Conservation (phyloP, 2,797 vertebrate genomes). For the Bradypus variegatus region DNA sequence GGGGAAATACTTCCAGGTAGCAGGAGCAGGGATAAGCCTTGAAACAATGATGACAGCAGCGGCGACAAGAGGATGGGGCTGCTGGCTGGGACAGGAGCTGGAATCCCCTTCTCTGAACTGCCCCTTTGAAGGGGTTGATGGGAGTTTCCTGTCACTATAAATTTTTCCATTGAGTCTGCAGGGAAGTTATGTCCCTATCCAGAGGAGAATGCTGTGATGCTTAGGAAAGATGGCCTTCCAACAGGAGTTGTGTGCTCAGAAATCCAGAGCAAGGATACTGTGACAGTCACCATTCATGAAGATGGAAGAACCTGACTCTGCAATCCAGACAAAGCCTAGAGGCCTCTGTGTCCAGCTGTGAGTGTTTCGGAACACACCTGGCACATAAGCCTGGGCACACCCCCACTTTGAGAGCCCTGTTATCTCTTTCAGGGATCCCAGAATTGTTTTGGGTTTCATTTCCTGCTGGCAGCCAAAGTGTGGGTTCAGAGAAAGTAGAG, state of each 20-base stretch:
- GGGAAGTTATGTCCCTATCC: background rate
- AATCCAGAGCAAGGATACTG: background rate
- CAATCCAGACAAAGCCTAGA: background rate
- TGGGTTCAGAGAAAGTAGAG: background rate
- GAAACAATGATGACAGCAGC: background rate
- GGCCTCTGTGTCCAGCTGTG: background rate
- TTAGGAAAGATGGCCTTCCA: background rate
- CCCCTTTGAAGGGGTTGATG: background rate
- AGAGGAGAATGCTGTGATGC: background rate
- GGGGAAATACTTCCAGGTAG: background rate
- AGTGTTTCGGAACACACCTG: accelerated
- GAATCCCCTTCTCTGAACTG: background rate
- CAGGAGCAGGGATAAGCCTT: background rate
- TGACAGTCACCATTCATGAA: background rate
- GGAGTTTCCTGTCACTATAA: background rate
- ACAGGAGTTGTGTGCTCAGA: no score
- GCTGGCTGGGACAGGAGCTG: background rate
- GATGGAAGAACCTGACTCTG: background rate
- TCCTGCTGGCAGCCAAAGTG: background rate
- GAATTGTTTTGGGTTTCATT: background rate
- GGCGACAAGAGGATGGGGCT: background rate
- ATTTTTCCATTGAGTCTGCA: background rate
- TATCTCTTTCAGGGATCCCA: background rate
- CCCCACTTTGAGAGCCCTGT: background rate
- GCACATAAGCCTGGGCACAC: background rate